These are phyloP conservation scores for Sander vitreus DNA, from an alignment of 2,113 vertebrate genomes.

Conservation along the genomic window DNA sequence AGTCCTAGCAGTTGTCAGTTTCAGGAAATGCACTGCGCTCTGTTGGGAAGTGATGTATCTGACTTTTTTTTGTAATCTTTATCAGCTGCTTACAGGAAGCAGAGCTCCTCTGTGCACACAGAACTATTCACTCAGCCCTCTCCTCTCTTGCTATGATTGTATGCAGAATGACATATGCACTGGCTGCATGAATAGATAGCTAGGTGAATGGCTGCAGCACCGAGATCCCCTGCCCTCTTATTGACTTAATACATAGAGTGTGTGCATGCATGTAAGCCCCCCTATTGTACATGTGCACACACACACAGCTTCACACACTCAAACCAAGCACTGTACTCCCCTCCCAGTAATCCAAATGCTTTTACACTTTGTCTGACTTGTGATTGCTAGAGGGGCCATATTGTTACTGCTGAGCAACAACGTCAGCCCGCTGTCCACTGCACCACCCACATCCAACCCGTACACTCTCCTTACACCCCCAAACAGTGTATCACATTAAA, in stretches of 20 bases:
- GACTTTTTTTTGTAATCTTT: constrained; percentile 51
- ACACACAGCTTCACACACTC: neutral
- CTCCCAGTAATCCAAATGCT: constrained; percentile 8
- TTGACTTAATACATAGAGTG: neutral
- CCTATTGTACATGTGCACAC: neutral
- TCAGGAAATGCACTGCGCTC: constrained; percentile 79
- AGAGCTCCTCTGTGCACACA: constrained; percentile 50
- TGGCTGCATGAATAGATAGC: neutral
- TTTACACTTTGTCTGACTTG: constrained; percentile 42
- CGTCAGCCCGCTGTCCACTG: constrained; percentile 8
- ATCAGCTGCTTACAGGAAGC: constrained; percentile 75
- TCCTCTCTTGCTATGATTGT: constrained; percentile 31
- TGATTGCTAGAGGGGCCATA: constrained; percentile 32
- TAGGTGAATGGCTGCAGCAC: neutral
- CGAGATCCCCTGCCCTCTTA: neutral
- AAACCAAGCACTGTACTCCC: neutral
- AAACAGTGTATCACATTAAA: constrained; percentile 29
- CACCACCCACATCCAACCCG: neutral
- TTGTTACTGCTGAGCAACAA: constrained; percentile 45
- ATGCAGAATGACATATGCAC: constrained; percentile 11
- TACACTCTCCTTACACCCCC: constrained; percentile 4
- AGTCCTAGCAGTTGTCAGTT: constrained; percentile 74
- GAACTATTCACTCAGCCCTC: constrained; percentile 13
- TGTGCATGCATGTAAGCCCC: neutral
- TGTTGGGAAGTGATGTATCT: constrained; percentile 81